Base-by-base conservation (phyloP, 2,888 invertebrate species). In the Cotesia congregata region DNA sequence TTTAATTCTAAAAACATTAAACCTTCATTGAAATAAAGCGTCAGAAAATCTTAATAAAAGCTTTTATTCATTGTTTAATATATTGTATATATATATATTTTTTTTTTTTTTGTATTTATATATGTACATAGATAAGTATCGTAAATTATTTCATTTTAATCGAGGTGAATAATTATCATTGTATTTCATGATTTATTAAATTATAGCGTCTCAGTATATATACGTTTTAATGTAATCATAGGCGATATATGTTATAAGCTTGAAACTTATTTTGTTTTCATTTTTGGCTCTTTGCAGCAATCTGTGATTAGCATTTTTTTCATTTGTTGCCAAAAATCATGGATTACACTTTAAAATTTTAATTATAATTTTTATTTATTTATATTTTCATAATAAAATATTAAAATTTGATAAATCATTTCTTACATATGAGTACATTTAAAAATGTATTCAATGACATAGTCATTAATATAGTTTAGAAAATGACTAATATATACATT, bases 401-500 rank as follows among this genome's bases (percentile, higher is more conserved):
- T 50, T 50, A 50, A 50, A 12, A 50, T 50, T 50, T 12, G 50
- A 50, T 50, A 68, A 65, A 38, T 41, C 15, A 50, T 73, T 61
- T 64, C 20, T 15, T 64, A 30, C 40, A 15, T 59, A n/a, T 12
- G 50, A 50, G 9, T 12, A 50, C 9, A 50, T 3, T 50, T 50
- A 50, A 50, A 50, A 50, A 50, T 50, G 50, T 7, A 50, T 50
- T 9, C 50, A 50, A 50, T 50, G 12, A 50, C 50, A 12, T 50
- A 50, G 12, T 50, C 7, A 12, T 69, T 68, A 50, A 61, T 41
- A 9, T 69, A 77, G 74, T 41, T 73, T 64, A 39, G 73, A 71
- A 71, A 74, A 76, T 75, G 79, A 79, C 78, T 82, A 77, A 80
- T 80, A 80, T 80, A 80, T 80, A 80, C 80, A 78, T 81, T 69